Evolutionary conservation across 2,113 vertebrate genomes (phyloP).

Genomic region (Ursus arctos): DNA sequence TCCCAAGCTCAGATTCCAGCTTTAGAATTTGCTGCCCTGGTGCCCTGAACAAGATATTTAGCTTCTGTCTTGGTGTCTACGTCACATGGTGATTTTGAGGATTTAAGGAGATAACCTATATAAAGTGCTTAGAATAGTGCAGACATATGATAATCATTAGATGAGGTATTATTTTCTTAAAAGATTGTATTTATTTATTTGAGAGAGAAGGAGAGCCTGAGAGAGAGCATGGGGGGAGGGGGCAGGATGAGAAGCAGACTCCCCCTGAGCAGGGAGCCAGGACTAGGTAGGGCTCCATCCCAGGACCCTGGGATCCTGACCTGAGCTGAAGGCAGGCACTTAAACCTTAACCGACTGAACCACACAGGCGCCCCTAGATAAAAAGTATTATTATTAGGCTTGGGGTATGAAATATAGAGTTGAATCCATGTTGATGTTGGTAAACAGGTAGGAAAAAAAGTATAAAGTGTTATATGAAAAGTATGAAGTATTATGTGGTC

Average conservation of each 20-base stretch:
- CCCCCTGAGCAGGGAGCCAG: background rate
- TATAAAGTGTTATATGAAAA: background rate
- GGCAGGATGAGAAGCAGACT: background rate
- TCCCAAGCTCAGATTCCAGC: background rate
- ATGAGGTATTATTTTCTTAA: background rate
- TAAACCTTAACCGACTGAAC: background rate
- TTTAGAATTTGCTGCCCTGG: background rate
- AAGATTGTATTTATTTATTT: background rate
- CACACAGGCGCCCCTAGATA: background rate
- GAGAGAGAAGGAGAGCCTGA: background rate
- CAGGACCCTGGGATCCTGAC: background rate
- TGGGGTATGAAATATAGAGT: background rate
- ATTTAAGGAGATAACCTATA: background rate
- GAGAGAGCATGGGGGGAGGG: background rate
- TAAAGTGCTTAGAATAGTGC: background rate
- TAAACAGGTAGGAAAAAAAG: background rate
- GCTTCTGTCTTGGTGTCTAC: background rate
- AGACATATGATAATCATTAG: background rate
- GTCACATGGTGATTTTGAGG: background rate
- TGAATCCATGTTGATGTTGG: background rate
- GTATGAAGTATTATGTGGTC: background rate
- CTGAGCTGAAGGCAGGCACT: background rate
- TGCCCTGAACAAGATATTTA: background rate
- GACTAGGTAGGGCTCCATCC: background rate
- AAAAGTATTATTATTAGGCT: background rate